Evolutionary conservation across 23 tunicate genomes (phyloP).

Genomic region (Aplidium turbinatum): DNA sequence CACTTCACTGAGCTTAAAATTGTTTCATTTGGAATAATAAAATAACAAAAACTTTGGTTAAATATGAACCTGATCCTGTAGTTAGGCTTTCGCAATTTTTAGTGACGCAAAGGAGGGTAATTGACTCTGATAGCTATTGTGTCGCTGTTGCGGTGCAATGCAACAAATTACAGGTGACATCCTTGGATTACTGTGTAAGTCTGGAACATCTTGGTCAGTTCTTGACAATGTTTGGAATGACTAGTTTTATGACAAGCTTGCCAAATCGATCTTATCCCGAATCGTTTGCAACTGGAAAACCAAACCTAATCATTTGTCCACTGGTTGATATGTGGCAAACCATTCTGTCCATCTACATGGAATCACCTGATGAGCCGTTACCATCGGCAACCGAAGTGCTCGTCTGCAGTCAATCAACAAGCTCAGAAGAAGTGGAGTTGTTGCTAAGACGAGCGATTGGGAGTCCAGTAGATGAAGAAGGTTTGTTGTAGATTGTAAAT

Average conservation of each 20-base stretch:
- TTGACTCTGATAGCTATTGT: too few relatives aligned
- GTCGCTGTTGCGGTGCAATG: too few relatives aligned
- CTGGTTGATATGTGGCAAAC: constrained; percentile 30
- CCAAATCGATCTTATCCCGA: constrained; percentile 13
- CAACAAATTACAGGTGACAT: constrained; percentile 33
- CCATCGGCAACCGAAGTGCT: constrained; percentile 54
- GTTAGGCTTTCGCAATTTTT: too few relatives aligned
- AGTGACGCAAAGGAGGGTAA: too few relatives aligned
- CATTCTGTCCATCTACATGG: constrained; percentile 44
- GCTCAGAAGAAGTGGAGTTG: constrained; percentile 58
- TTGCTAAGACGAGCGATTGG: constrained; percentile 53
- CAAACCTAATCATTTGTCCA: constrained; percentile 49
- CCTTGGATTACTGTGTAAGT: constrained; percentile 34
- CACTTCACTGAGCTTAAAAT: neutral
- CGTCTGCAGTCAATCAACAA: constrained; percentile 45
- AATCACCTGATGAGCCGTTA: constrained; percentile 18
- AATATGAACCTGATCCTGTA: too few relatives aligned
- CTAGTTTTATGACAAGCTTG: neutral
- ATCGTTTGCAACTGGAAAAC: constrained; percentile 19
- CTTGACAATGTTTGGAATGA: neutral
- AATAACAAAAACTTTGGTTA: too few relatives aligned
- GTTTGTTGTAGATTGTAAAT: neutral
- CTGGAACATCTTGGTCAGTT: constrained; percentile 27
- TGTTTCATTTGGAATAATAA: neutral
- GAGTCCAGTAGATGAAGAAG: constrained; percentile 7